Conservation (phyloP, 2,888 invertebrate genomes). For the Atethmia centrago region DNA sequence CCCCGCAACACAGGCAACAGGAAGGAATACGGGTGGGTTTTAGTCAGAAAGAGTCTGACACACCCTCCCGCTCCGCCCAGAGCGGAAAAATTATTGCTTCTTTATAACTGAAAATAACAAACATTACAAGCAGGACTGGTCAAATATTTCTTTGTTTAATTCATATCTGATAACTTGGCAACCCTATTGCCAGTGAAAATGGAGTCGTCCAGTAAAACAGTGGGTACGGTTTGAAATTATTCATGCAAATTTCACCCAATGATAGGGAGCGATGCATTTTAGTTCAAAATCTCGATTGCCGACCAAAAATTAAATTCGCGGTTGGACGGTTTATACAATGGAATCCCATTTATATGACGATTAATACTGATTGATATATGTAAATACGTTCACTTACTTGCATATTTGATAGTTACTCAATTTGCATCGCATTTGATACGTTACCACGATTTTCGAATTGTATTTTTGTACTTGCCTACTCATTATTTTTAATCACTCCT, state of each 20-base stretch:
- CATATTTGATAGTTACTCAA: constrained; percentile 33
- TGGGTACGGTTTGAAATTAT: constrained; percentile 73
- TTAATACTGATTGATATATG: constrained; percentile 55
- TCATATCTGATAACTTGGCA: neutral
- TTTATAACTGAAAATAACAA: neutral
- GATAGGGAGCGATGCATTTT: constrained; percentile 73
- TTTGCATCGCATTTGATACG: constrained; percentile 38
- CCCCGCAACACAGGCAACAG: no score
- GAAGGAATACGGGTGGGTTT: no score
- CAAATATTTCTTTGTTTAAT: neutral
- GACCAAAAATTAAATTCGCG: constrained; percentile 69
- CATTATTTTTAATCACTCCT: no score
- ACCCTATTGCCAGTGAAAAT: constrained; percentile 62
- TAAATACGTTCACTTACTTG: constrained; percentile 44
- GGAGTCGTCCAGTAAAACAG: constrained; percentile 68
- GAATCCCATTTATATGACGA: constrained; percentile 42
- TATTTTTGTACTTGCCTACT: neutral
- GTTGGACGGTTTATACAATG: constrained; percentile 43
- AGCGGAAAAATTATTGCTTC: no score
- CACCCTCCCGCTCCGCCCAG: no score
- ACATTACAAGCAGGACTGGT: neutral
- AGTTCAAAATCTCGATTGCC: constrained; percentile 67
- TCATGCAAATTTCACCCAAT: constrained; percentile 76
- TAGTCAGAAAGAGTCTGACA: no score
- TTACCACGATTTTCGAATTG: neutral